phyloP scores from a whole-genome alignment of 2,888 invertebrate species.

The Hybos culiciformis region DNA sequence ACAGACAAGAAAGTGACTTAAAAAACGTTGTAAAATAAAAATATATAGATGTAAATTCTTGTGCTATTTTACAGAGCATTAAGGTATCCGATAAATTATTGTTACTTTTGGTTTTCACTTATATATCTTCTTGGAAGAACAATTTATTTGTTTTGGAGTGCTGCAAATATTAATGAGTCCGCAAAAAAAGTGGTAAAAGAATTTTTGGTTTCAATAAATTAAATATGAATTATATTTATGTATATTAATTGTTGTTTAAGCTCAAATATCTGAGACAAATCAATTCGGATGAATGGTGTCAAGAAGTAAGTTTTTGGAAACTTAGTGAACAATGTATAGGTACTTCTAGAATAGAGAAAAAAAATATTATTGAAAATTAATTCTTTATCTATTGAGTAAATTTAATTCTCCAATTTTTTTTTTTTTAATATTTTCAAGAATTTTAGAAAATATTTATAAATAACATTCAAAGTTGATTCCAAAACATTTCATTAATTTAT shows the following conservation, averaged over 20 bases:
- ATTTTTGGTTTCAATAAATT: too few species aligned
- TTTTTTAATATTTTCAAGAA: too few species aligned
- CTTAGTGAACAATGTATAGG: not conserved
- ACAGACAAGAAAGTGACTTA: too few species aligned
- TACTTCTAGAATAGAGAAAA: too few species aligned
- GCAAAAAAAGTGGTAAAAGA: not conserved
- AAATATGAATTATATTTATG: too few species aligned
- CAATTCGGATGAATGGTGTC: not conserved
- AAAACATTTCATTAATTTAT: too few species aligned
- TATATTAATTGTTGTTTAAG: too few species aligned
- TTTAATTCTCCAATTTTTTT: too few species aligned
- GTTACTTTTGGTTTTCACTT: not conserved
- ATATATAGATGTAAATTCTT: not conserved
- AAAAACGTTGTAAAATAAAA: not conserved
- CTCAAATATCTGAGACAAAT: not conserved
- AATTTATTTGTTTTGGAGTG: not conserved
- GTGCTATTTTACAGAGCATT: not conserved
- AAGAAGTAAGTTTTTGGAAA: not conserved
- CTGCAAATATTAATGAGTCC: not conserved
- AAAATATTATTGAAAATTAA: too few species aligned
- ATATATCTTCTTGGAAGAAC: not conserved
- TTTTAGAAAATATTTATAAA: too few species aligned
- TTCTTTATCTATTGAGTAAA: too few species aligned
- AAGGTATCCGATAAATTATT: not conserved
- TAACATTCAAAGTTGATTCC: too few species aligned